Base-by-base conservation (phyloP, 1,140 invertebrate genomes). In the Tetragonula clypearis region DNA sequence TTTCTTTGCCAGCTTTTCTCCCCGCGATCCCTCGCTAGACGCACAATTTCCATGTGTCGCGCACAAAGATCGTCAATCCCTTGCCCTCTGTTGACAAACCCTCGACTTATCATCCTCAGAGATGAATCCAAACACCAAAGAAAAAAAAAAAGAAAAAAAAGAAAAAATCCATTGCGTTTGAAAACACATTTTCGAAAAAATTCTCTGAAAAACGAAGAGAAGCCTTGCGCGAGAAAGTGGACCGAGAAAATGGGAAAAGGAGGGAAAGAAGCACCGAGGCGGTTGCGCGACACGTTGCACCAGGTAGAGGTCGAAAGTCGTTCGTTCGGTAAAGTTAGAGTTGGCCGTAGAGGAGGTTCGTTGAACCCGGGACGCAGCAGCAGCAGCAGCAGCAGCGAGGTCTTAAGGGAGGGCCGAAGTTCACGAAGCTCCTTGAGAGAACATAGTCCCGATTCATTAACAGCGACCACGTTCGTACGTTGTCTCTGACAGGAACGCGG, bases 381-480 rank as follows among this genome's bases (percentile, higher is more conserved):
- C 41, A 41, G 41, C 41, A 41, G 41, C 41, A 49, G 41, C 41
- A 56, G 53, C 11, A 19, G 30, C 21, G 35, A 35, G 8, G 76
- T 84, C 68, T 84, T 79, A 79, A 72, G 76, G 82, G 82, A 81
- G 79, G 60, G 49, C 78, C 84, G 69, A 81, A 85, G 84, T 85
- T 81, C 84, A 60, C 60, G 84, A 66, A 75, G 78, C 71, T 81
- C 19, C 76, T 81, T 69, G 78, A 81, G 71, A 81, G 84, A 58
- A 12, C 35, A 74, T 74, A 75, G 78, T 81, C 78, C 84, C 72
- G 84, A 85, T 85, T 85, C 84, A 85, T 85, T 85, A 85, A 71
- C 79, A 79, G 49, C 84, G 66, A n/a, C 77, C 69, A 53, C 84
- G 84, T 73, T 84, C 76, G 58, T 75, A 58, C 71, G 79, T 49